phyloP scores from a whole-genome alignment of 2,888 invertebrate genomes.

The Coelinius sp. region DNA sequence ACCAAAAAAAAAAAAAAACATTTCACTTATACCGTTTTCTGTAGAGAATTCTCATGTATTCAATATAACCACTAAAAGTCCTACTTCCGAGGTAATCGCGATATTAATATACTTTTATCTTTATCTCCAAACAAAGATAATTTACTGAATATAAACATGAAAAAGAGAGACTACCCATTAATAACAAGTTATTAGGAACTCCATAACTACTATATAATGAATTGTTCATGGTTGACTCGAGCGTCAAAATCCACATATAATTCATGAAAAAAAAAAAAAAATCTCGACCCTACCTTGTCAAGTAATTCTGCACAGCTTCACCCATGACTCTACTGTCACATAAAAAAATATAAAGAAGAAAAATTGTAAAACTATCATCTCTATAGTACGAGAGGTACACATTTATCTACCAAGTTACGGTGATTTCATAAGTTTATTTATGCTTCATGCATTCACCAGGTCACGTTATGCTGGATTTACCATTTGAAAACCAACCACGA shows the following conservation, averaged over 20 bases:
- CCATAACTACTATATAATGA: slow-evolving; percentile 6
- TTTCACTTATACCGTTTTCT: neutral
- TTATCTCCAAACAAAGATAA: neutral
- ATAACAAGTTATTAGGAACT: slow-evolving; percentile 2
- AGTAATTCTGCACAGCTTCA: slow-evolving; percentile 31
- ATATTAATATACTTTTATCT: neutral
- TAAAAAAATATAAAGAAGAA: neutral
- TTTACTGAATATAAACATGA: slow-evolving; percentile 1
- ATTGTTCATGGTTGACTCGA: slow-evolving; percentile 4
- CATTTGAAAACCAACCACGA: slow-evolving; percentile 8
- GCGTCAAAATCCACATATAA: neutral
- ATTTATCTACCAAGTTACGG: slow-evolving; percentile 28
- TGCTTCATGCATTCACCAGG: slow-evolving; percentile 31
- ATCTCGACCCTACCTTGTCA: slow-evolving; percentile 2
- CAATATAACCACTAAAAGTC: neutral
- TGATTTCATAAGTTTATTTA: slow-evolving; percentile 41
- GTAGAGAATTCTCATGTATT: neutral
- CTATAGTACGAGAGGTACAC: neutral
- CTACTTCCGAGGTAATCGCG: neutral
- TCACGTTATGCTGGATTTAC: slow-evolving; percentile 22
- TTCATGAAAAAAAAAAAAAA: slow-evolving; percentile 2
- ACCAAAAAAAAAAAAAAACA: neutral
- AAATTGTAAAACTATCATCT: slow-evolving; percentile 3
- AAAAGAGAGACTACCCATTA: neutral
- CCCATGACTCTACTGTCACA: slow-evolving; percentile 9